These are phyloP conservation scores for Alethe diademata DNA, from an alignment of 2,113 vertebrate species.

Conservation along the genomic window DNA sequence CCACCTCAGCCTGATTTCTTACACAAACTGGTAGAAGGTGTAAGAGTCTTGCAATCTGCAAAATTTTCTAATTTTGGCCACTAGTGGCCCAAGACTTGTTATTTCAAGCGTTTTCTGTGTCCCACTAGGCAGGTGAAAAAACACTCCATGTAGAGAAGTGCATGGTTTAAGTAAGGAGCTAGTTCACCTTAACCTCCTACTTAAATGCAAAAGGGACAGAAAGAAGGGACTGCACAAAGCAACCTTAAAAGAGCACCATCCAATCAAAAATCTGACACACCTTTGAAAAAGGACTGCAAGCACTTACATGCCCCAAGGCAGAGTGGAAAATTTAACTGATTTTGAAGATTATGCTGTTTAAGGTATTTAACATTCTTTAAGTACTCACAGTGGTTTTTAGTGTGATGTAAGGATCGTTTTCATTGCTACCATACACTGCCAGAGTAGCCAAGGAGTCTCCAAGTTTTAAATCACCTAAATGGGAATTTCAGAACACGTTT, in stretches of 20 bases:
- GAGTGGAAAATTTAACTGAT: neutral
- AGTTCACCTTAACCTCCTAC: neutral
- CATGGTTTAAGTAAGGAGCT: neutral
- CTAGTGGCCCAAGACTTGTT: neutral
- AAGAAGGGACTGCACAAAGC: neutral
- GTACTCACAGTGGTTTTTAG: constrained; percentile 90
- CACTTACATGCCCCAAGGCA: neutral
- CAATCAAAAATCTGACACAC: neutral
- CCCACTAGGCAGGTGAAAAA: neutral
- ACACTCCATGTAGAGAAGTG: neutral
- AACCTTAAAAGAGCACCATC: neutral
- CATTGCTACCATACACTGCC: constrained; percentile 87
- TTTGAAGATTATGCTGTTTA: neutral
- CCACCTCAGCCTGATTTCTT: neutral
- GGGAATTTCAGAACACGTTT: neutral
- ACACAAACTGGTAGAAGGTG: neutral
- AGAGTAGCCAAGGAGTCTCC: constrained; percentile 90
- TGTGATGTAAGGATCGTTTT: constrained; percentile 93
- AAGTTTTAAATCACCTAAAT: constrained; percentile 80
- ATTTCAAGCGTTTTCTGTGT: neutral
- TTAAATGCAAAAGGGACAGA: neutral
- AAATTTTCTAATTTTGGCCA: neutral
- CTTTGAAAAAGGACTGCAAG: neutral
- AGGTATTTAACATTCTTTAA: neutral
- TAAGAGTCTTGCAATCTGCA: neutral